Base-by-base conservation (phyloP, 2,113 vertebrate species). In the Paradisaea rubra region DNA sequence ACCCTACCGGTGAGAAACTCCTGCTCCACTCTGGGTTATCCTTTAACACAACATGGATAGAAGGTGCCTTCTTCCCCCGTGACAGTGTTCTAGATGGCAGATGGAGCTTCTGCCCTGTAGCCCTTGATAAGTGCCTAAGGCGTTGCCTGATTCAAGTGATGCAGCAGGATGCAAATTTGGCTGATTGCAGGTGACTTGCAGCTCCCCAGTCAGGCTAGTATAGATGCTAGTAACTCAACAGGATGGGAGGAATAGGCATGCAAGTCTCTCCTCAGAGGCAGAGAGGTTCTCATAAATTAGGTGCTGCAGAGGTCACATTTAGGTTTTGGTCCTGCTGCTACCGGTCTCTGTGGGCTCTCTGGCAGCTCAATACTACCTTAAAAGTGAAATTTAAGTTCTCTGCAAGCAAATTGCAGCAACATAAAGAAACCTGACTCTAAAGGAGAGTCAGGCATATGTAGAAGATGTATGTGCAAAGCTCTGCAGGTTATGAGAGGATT, bases 111-210 rank as follows among this genome's bases (percentile, higher is more conserved):
- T 83, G 50, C 54, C 80, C 72, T 53, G 37, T 42, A 83, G 59
- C 22, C 64, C 54, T 47, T 25, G 13, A 4, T 33, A 39, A 73
- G 18, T 17, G 42, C n/a, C 54, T 59, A 41, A 45, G 64, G 76
- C n/a, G 10, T 42, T 0, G 42, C 27, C 45, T 7, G 14, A 72
- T 44, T 28, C 0, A 0, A n/a, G 7, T 80, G 41, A n/a, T 45
- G 47, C 56, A 76, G 63, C 33, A 86, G 53, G 44, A 64, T 30
- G 45, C 30, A 92, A 72, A 92, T 65, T 4, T 69, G 49, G 23
- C 30, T 53, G 64, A 39, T 22, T 50, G 41, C 49, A 81, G 59
- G 68, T 52, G 49, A 72, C 63, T 80, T 83, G n/a, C 50, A 83
- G 31, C 45, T 57, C 54, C 52, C 14, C 28, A 31, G 15, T 15